Percentiles rank a stretch among this genome's conserved stretches.
Evolutionary conservation across 1,140 invertebrate species (phyloP).

Genomic region (Apis cerana): DNA sequence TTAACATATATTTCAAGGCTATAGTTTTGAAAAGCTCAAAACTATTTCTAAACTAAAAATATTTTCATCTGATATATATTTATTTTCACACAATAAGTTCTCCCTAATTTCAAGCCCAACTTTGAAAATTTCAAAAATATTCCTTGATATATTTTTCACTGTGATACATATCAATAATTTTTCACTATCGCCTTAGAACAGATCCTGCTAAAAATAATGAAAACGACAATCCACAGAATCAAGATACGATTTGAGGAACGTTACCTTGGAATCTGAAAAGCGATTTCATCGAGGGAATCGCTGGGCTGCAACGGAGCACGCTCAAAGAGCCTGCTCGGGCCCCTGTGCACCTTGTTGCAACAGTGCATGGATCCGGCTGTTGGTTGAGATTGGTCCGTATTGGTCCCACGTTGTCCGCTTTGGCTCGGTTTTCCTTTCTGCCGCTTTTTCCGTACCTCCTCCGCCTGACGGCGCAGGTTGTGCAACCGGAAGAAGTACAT

Average conservation of each 20-base stretch:
- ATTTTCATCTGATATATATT: no score
- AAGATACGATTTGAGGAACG: conserved; percentile 29
- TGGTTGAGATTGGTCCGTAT: conserved; percentile 78
- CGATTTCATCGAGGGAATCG: conserved; percentile 94
- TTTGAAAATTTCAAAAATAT: no score
- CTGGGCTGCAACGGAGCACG: conserved; percentile 90
- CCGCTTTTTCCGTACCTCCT: conserved; percentile 84
- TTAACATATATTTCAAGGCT: no score
- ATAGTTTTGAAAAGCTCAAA: no score
- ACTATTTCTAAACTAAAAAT: no score
- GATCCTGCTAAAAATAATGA: neutral
- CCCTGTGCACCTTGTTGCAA: conserved; percentile 74
- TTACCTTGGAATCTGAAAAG: conserved; percentile 95
- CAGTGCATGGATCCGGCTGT: conserved; percentile 79
- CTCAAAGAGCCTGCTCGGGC: conserved; percentile 90
- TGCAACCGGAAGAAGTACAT: conserved; percentile 97
- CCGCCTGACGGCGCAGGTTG: conserved; percentile 92
- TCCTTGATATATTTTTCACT: no score
- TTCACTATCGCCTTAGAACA: neutral
- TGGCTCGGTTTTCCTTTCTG: conserved; percentile 80
- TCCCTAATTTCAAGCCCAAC: no score
- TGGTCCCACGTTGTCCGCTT: conserved; percentile 73
- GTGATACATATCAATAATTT: no score
- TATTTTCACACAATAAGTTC: no score
- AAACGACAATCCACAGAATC: neutral